Evolutionary conservation across 2,113 vertebrate species (phyloP).

Genomic region (Etia nguti): DNA sequence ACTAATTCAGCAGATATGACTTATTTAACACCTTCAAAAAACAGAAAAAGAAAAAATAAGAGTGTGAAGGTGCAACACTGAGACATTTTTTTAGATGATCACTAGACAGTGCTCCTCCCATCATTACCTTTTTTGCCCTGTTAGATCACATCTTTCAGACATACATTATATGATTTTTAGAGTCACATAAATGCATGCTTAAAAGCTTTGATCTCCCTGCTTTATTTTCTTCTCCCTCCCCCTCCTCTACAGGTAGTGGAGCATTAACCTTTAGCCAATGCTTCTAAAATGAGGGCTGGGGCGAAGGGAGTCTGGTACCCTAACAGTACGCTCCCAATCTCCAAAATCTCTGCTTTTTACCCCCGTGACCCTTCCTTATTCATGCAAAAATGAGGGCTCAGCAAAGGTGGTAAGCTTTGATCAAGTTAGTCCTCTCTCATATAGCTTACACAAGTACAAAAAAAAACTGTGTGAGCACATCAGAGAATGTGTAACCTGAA

Average conservation of each 20-base stretch:
- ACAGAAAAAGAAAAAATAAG: not conserved
- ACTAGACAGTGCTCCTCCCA: not conserved
- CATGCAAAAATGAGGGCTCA: not conserved
- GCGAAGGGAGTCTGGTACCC: constrained; percentile 30
- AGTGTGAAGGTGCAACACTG: not conserved
- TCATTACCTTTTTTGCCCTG: not conserved
- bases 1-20: not conserved
- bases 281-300: constrained; percentile 61
- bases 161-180: constrained; percentile 8
- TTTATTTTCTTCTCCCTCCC: not conserved
- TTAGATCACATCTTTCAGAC: not conserved
- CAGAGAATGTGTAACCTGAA: not conserved
- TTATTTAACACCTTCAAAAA: not conserved
- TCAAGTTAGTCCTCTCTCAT: constrained; percentile 2
- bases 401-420: constrained; percentile 44
- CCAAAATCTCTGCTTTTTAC: constrained; percentile 15
- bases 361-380: constrained; percentile 19
- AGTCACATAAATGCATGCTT: not conserved
- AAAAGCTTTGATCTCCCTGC: constrained; percentile 18
- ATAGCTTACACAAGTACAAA: not conserved
- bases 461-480: not conserved
- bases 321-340: constrained; percentile 12
- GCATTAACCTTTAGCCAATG: constrained; percentile 63
- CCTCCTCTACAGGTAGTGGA: constrained; percentile 25
- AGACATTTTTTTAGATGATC: not conserved